Base-by-base conservation (phyloP, 2,888 invertebrate genomes). In the Serripes groenlandicus region DNA sequence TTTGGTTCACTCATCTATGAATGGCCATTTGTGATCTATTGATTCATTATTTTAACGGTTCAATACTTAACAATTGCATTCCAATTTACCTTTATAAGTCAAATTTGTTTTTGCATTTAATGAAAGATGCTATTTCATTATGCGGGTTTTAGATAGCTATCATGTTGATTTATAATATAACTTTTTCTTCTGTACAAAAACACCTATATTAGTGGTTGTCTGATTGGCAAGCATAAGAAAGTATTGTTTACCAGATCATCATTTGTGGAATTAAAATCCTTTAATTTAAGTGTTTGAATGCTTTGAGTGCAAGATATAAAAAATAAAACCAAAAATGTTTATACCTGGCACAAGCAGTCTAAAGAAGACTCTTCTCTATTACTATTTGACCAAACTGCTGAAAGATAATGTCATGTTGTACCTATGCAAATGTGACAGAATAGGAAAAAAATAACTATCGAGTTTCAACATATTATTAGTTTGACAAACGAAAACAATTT, bases 1-100 rank as follows among this genome's bases (percentile, higher is more conserved):
- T 62, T 34, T 30, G 28, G 34, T 28, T 34, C 28, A 34, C 62
- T 62, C 62, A 62, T 62, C 62, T 34, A 7, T 62, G 32, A 32
- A 62, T 34, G 62, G 62, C 62, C 62, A 34, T 62, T 30, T 62
- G 32, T 62, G 34, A 62, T 62, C 34, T 62, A 34, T 62, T 62
- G n/a, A 32, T 32, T 62, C 62, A 62, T 34, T 32, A 28, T n/a
- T 60, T 69, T 35, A 68, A 37, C 64, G 68, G 52, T 52, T 69
- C 26, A 69, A 69, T 69, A 42, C 69, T 69, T 49, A 52, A 42
- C 49, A 69, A 69, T 69, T 69, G 69, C 69, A 69, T 69, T 69
- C 69, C 69, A 69, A 49, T 68, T 68, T 69, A 52, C 52, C 69
- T 69, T 52, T 69, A 21, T n/a, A 28, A 3, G 3, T 52, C 1